phyloP scores from a whole-genome alignment of 2,113 vertebrate genomes.

The Osmerus eperlanus region DNA sequence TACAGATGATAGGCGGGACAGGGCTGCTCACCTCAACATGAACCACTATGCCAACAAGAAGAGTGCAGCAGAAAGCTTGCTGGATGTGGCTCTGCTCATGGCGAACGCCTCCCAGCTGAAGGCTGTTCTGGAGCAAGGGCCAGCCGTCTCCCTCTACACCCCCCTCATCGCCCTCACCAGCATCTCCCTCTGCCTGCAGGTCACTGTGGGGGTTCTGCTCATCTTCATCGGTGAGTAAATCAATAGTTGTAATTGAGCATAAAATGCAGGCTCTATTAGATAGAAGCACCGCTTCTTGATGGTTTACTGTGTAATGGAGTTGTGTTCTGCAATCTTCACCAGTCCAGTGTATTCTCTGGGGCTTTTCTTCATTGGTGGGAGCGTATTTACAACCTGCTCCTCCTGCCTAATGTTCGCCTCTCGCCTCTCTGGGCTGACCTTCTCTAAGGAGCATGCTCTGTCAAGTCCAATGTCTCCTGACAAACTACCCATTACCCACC shows the following conservation, averaged over 20 bases:
- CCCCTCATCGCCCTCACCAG: conserved; percentile 81
- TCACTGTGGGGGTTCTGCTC: conserved; percentile 83
- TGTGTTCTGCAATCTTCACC: neutral
- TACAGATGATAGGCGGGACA: conserved; percentile 38
- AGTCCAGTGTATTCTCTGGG: conserved; percentile 1
- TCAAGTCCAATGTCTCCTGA: conserved; percentile 47
- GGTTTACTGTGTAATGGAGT: neutral
- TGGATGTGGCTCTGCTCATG: conserved; percentile 89
- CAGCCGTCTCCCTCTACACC: conserved; percentile 73
- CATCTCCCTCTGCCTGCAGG: conserved; percentile 81
- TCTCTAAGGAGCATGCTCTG: conserved; percentile 9
- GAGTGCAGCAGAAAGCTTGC: conserved; percentile 87
- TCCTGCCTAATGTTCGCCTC: conserved; percentile 9
- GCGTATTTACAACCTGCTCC: conserved; percentile 11
- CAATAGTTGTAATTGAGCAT: neutral
- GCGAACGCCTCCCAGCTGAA: conserved; percentile 91
- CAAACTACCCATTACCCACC: conserved; percentile 46
- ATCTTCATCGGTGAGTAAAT: conserved; percentile 85
- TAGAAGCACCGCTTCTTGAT: neutral
- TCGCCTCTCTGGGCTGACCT: neutral
- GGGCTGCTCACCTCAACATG: conserved; percentile 74
- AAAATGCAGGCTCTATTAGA: neutral
- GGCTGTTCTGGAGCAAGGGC: conserved; percentile 81
- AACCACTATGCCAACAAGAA: conserved; percentile 91
- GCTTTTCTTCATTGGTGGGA: conserved; percentile 17